Conservation (phyloP, 1,140 invertebrate species). For the Leptopilina boulardi region DNA sequence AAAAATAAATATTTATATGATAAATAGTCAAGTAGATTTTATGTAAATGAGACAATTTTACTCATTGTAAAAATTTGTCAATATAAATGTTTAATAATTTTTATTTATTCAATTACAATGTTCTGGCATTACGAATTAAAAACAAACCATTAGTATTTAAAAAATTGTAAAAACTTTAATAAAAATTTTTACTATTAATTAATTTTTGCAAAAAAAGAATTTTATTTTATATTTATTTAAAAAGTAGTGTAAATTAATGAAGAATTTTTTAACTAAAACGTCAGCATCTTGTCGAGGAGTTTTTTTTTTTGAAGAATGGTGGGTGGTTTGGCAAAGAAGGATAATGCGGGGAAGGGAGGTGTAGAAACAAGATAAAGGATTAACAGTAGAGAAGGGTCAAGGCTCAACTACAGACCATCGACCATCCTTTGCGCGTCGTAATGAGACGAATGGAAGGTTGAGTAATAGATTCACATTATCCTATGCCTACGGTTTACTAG, state of each 20-base stretch:
- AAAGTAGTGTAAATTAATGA: neutral
- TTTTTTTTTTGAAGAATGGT: no score
- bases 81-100: no score
- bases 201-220: neutral
- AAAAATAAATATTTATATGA: no score
- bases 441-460: constrained; percentile 67
- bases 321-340: no score
- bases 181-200: no score
- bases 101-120: no score
- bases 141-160: no score
- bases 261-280: constrained; percentile 2
- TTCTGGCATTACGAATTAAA: no score
- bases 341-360: neutral
- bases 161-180: no score
- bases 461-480: constrained; percentile 73
- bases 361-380: constrained; percentile 29
- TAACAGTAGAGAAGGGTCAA: constrained; percentile 53
- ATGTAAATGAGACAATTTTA: no score
- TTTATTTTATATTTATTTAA: neutral
- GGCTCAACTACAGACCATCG: constrained; percentile 52
- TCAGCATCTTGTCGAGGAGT: neutral
- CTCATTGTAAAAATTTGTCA: no score
- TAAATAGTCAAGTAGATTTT: no score
- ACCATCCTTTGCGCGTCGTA: constrained; percentile 59
- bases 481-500: constrained; percentile 58